A percentile compares a stretch with the other conserved stretches of the same genome.
These are phyloP conservation scores for Symphodus melops DNA, from an alignment of 2,113 vertebrate genomes.

Conservation along the genomic window DNA sequence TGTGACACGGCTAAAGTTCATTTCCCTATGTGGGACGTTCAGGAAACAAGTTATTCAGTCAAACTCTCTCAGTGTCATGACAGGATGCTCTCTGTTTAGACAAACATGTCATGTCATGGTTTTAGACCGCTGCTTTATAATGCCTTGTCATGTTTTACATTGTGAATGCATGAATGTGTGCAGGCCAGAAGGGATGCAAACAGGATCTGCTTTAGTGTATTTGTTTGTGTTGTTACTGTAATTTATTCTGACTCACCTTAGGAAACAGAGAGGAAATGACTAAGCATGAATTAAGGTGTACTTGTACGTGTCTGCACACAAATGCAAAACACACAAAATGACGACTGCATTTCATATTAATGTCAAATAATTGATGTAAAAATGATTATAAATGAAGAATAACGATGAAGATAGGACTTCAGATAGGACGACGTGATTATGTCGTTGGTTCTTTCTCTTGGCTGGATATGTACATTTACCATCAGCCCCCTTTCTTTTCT, in stretches of 20 bases:
- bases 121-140: constrained; percentile 36
- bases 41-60: constrained; percentile 59
- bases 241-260: constrained; percentile 71
- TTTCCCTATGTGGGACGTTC: constrained; percentile 22
- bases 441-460: constrained; percentile 45
- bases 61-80: constrained; percentile 39
- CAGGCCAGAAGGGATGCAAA: constrained; percentile 35
- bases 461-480: constrained; percentile 61
- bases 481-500: constrained; percentile 60
- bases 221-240: constrained; percentile 44
- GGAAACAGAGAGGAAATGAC: constrained; percentile 51
- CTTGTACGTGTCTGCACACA: constrained; percentile 21
- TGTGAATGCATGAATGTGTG: constrained; percentile 7
- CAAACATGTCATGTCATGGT: constrained; percentile 40
- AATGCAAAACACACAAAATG: constrained; percentile 6
- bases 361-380: constrained; percentile 26
- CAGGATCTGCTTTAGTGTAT: constrained; percentile 47
- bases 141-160: constrained; percentile 33
- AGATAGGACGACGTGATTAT: constrained; percentile 54
- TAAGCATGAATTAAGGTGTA: constrained; percentile 26
- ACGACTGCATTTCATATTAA: constrained; percentile 13
- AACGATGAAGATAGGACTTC: constrained; percentile 38
- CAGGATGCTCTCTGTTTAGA: constrained; percentile 57
- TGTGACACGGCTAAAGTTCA: constrained; percentile 53
- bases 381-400: constrained; percentile 29